These are phyloP conservation scores for Malthinus seriepunctatus DNA, from an alignment of 2,888 invertebrate species.

Conservation along the genomic window DNA sequence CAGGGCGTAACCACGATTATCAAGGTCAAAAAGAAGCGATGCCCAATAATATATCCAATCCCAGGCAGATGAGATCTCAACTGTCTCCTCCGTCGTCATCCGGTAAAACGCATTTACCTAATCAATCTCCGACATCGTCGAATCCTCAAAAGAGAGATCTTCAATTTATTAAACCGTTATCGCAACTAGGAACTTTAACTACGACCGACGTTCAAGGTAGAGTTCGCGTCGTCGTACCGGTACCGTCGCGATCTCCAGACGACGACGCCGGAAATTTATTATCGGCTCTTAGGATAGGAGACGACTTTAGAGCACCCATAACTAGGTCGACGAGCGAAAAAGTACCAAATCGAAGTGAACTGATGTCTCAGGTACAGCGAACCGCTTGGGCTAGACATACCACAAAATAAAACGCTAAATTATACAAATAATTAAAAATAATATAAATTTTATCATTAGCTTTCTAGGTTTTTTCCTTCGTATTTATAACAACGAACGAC, in stretches of 20 bases:
- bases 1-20: slow-evolving; percentile 44
- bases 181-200: slow-evolving; percentile 65
- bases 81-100: slow-evolving; percentile 37
- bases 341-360: slow-evolving; percentile 81
- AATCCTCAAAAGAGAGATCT: slow-evolving; percentile 29
- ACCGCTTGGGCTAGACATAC: slow-evolving; percentile 87
- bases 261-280: slow-evolving; percentile 49
- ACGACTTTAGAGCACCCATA: slow-evolving; percentile 61
- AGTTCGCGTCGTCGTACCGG: slow-evolving; percentile 65
- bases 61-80: slow-evolving; percentile 41
- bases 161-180: slow-evolving; percentile 71
- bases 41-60: slow-evolving; percentile 26
- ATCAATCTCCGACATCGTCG: slow-evolving; percentile 9
- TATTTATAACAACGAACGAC: background rate
- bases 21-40: slow-evolving; percentile 37
- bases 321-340: slow-evolving; percentile 84
- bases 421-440: background rate
- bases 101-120: slow-evolving; percentile 5
- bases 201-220: slow-evolving; percentile 65
- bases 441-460: slow-evolving; percentile 12
- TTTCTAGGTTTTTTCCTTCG: slow-evolving; percentile 6
- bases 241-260: slow-evolving; percentile 52
- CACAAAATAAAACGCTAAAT: slow-evolving; percentile 64
- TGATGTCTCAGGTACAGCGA: slow-evolving; percentile 81
- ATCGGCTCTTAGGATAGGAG: slow-evolving; percentile 60